A percentile compares a stretch with the other conserved stretches of the same genome.
These are phyloP conservation scores for Dorcus parallelipipedus DNA, from an alignment of 2,888 invertebrate species.

Conservation along the genomic window DNA sequence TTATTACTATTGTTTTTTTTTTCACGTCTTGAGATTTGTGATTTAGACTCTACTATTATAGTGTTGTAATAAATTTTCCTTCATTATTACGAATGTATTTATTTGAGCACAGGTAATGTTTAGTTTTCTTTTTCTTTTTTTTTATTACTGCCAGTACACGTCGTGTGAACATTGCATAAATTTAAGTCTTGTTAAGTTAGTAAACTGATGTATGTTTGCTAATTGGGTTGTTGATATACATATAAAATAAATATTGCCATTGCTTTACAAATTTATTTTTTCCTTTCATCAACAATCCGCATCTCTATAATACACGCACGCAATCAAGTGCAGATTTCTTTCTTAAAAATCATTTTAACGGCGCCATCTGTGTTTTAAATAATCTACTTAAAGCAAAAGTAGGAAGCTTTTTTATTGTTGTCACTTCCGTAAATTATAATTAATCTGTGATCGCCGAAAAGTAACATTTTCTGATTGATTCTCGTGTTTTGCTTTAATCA, in stretches of 20 bases:
- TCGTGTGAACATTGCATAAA: not conserved
- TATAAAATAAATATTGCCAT: conserved; percentile 20
- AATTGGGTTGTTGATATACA: conserved; percentile 27
- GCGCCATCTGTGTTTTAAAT: too few relatives aligned
- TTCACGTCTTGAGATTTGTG: not conserved
- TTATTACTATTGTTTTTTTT: conserved; percentile 1
- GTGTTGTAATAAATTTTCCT: conserved; percentile 6
- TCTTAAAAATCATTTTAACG: too few relatives aligned
- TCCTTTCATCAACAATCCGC: too few relatives aligned
- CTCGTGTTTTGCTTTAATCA: too few relatives aligned
- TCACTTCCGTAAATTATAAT: too few relatives aligned
- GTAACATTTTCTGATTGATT: too few relatives aligned
- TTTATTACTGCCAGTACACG: conserved; percentile 14
- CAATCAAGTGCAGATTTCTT: too few relatives aligned
- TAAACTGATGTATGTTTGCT: conserved; percentile 21
- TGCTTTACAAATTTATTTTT: conserved; percentile 16
- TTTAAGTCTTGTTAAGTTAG: conserved; percentile 19
- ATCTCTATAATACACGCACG: too few relatives aligned
- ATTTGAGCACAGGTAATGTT: conserved; percentile 8
- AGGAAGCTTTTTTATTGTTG: too few relatives aligned
- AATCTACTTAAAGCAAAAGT: too few relatives aligned
- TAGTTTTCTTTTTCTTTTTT: not conserved
- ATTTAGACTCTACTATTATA: not conserved
- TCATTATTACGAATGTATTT: conserved; percentile 4
- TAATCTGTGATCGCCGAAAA: too few relatives aligned